Base-by-base conservation (phyloP, 2,797 vertebrate species). In the Huso huso region DNA sequence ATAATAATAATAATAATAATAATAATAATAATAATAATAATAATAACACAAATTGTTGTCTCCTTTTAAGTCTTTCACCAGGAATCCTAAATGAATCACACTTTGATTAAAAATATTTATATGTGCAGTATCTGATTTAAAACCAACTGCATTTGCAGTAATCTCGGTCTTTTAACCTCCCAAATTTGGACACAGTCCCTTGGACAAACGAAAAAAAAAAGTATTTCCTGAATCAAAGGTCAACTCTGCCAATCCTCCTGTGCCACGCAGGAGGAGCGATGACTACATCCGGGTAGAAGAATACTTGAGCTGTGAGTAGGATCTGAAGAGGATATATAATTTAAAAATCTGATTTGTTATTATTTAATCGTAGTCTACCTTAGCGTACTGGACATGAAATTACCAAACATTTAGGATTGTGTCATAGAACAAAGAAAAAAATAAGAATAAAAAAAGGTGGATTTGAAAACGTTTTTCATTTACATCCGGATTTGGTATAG, bases 271-370 rank as follows among this genome's bases (percentile, higher is more conserved):
- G 59, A 71, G 63, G 49, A 48, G 58, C 53, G n/a, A 55, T 72
- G 72, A 76, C 78, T 58, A 67, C 75, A 85, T 87, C 86, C 86
- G 83, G 86, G 78, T 84, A 1, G 72, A 84, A 70, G 68, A 49
- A 55, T 73, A 70, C 68, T 63, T 75, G 4, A 62, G 48, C 61
- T 84, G 87, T 89, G 77, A 87, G 86, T 68, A 12, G 57, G 37
- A 76, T 74, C 71, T 66, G 48, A 51, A 64, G 13, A 10, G 73
- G 73, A 69, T 72, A 67, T 71, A 71, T 64, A 70, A 49, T 65
- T 73, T 58, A 51, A 50, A 23, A 68, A 64, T 5, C 55, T 18
- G 55, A 0, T 0, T 59, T 59, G 49, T 23, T 12, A n/a, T 0
- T 2, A 37, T 1, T 0, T 8, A 15, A 51, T 3, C 49, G 9